These are phyloP conservation scores for Motacilla tschutschensis DNA, from an alignment of 2,113 vertebrate species.

Conservation along the genomic window DNA sequence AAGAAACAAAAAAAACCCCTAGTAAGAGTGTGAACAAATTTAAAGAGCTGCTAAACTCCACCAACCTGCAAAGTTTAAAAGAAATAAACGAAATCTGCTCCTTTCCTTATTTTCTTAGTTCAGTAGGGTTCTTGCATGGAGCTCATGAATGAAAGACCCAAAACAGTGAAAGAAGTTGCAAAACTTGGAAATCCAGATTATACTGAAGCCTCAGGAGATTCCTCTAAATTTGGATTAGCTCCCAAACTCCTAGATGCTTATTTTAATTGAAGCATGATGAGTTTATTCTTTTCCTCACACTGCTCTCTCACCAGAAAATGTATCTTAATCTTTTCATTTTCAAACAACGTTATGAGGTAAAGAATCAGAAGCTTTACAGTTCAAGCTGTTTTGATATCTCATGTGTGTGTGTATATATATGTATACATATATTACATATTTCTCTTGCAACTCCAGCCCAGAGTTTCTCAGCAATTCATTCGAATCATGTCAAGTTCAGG, in stretches of 20 bases:
- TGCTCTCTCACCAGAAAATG: neutral
- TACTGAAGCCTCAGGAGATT: neutral
- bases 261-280: neutral
- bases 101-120: neutral
- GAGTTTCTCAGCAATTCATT: neutral
- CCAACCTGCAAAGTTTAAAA: neutral
- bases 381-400: neutral
- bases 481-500: neutral
- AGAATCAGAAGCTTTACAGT: neutral
- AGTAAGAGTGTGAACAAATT: neutral
- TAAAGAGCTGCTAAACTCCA: neutral
- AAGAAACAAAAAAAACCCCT: neutral
- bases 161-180: neutral
- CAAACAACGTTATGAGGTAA: neutral
- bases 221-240: neutral
- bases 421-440: fast-evolving
- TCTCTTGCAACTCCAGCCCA: neutral
- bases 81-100: neutral
- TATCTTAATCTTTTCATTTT: neutral
- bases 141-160: neutral
- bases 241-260: neutral
- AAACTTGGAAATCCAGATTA: neutral
- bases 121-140: neutral
- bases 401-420: fast-evolving
- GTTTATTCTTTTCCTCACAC: neutral